phyloP scores from a whole-genome alignment of 2,113 vertebrate genomes.

The Furnarius figulus region DNA sequence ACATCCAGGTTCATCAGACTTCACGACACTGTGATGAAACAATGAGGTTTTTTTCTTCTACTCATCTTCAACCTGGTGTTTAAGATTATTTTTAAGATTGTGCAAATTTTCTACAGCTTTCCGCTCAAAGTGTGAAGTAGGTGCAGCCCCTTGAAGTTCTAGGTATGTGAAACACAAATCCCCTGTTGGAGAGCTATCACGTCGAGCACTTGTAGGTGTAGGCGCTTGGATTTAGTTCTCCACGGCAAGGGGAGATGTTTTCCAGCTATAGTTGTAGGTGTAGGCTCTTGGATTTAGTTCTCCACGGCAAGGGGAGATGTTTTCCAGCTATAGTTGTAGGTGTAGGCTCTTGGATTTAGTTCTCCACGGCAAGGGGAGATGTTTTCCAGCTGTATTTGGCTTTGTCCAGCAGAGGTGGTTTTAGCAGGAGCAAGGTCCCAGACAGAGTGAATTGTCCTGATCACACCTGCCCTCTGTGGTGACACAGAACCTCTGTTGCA shows the following conservation, averaged over 20 bases:
- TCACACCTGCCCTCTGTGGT: rapidly evolving
- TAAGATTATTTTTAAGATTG: not conserved
- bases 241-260: rapidly evolving
- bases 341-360: not conserved
- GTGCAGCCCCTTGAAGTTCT: not conserved
- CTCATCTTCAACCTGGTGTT: not conserved
- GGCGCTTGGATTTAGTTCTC: not conserved
- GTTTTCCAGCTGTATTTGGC: not conserved
- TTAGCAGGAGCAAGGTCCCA: not conserved
- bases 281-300: not conserved
- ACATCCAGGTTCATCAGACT: too few relatives aligned
- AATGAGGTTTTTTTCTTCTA: rapidly evolving
- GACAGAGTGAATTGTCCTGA: not conserved
- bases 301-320: rapidly evolving
- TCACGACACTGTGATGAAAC: not conserved
- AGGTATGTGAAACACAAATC: rapidly evolving
- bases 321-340: too few relatives aligned
- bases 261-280: not conserved
- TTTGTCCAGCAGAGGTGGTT: not conserved
- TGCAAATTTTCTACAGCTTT: not conserved
- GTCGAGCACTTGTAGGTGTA: rapidly evolving
- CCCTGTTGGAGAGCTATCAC: too few relatives aligned
- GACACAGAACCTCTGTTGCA: not conserved
- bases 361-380: rapidly evolving
- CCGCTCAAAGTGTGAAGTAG: not conserved